These are phyloP conservation scores for Didymodactylos carnosus DNA, from an alignment of 2,888 invertebrate genomes.

Conservation along the genomic window DNA sequence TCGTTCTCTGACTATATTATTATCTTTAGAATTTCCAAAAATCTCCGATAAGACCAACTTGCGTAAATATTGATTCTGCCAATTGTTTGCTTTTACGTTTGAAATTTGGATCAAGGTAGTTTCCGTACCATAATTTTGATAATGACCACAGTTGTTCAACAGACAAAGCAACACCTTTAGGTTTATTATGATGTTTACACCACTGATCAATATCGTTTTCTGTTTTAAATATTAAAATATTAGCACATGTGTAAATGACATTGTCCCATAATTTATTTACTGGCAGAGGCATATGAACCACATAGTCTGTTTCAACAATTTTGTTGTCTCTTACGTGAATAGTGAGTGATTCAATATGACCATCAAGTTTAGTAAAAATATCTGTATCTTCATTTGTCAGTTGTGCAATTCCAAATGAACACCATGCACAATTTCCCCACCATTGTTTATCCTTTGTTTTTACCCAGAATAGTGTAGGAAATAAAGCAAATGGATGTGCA, in stretches of 20 bases:
- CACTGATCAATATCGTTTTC: background rate
- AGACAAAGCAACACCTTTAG: background rate
- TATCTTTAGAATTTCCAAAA: no score
- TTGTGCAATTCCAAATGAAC: background rate
- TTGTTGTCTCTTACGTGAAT: background rate
- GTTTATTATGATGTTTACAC: background rate
- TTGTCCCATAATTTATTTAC: background rate
- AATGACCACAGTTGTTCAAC: background rate
- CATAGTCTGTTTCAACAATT: background rate
- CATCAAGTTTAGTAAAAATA: background rate
- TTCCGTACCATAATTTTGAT: background rate
- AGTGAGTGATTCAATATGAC: background rate
- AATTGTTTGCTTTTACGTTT: background rate
- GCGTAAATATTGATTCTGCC: background rate
- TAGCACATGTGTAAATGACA: background rate
- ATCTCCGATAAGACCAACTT: background rate
- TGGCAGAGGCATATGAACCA: background rate
- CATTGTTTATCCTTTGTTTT: background rate
- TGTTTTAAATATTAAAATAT: background rate
- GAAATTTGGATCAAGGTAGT: background rate
- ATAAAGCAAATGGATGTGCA: background rate
- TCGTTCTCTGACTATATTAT: no score
- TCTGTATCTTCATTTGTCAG: background rate
- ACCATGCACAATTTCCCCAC: background rate
- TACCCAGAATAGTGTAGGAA: background rate